Evolutionary conservation across 2,797 vertebrate genomes (phyloP).

Genomic region (Eremophila alpestris): DNA sequence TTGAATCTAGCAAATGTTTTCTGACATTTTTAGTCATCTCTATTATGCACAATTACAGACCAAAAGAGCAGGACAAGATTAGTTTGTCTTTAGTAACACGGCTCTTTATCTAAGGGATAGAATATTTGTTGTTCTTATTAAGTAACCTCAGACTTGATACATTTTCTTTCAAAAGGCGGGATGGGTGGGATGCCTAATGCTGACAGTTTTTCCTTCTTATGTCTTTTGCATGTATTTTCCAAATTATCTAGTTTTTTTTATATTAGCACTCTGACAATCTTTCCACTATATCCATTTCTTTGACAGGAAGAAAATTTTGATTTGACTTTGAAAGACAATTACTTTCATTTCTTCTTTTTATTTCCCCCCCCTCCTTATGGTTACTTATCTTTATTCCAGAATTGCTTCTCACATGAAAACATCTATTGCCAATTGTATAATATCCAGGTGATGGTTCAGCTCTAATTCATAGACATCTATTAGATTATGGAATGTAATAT

Average conservation of each 20-base stretch:
- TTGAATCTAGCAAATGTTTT: not conserved
- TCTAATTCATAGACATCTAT: not conserved
- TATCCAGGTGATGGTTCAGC: not conserved
- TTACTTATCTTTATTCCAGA: not conserved
- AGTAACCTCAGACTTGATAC: not conserved
- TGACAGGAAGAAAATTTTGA: not conserved
- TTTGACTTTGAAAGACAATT: not conserved
- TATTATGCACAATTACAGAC: not conserved
- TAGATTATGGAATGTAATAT: not conserved
- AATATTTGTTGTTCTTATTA: not conserved
- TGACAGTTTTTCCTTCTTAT: not conserved
- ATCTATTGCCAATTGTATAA: not conserved
- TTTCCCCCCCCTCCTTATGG: accelerated
- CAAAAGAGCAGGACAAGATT: not conserved
- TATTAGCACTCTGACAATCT: not conserved
- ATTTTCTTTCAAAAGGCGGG: not conserved
- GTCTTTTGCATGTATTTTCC: not conserved
- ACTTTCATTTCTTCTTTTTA: not conserved
- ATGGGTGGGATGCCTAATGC: not conserved
- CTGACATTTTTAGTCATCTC: not conserved
- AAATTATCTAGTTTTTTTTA: conserved; percentile 40
- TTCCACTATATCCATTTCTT: not conserved
- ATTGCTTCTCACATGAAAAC: not conserved
- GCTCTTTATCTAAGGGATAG: not conserved
- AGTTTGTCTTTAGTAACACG: not conserved